Conservation (phyloP, 2,888 invertebrate genomes). For the Acleris emargana region DNA sequence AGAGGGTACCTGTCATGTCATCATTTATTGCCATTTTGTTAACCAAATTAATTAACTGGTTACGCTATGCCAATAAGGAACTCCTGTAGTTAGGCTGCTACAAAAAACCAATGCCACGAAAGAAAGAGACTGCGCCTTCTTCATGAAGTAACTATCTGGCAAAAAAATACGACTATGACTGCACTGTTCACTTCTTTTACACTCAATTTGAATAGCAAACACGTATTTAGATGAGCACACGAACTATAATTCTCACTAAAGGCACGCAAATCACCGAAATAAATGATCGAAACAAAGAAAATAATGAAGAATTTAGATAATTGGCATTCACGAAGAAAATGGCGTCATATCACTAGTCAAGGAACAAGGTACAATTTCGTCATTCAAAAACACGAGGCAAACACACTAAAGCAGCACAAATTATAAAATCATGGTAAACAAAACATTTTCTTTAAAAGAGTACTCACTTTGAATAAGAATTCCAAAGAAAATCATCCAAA, state of each 20-base stretch:
- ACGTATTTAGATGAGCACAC: conserved; percentile 1
- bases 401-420: conserved; percentile 64
- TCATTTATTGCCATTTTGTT: conserved; percentile 13
- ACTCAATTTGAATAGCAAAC: not conserved
- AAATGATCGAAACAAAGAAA: conserved; percentile 63
- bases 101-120: conserved; percentile 43
- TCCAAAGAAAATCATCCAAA: conserved; percentile 84
- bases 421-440: conserved; percentile 60
- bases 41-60: not conserved
- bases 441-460: conserved; percentile 63
- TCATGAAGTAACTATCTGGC: conserved; percentile 68
- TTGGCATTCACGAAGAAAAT: conserved; percentile 85
- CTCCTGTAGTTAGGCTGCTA: not conserved
- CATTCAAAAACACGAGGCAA: conserved; percentile 69
- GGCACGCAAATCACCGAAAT: conserved; percentile 3
- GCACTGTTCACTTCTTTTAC: not conserved
- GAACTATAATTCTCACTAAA: not conserved
- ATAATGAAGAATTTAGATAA: conserved; percentile 76
- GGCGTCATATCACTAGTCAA: conserved; percentile 84
- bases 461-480: conserved; percentile 83
- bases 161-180: conserved; percentile 48
- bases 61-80: not conserved
- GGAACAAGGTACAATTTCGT: conserved; percentile 83
- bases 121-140: conserved; percentile 60
- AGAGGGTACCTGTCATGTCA: conserved; percentile 32